Evolutionary conservation across 2,888 invertebrate species (phyloP).

Genomic region (Empis stercorea): DNA sequence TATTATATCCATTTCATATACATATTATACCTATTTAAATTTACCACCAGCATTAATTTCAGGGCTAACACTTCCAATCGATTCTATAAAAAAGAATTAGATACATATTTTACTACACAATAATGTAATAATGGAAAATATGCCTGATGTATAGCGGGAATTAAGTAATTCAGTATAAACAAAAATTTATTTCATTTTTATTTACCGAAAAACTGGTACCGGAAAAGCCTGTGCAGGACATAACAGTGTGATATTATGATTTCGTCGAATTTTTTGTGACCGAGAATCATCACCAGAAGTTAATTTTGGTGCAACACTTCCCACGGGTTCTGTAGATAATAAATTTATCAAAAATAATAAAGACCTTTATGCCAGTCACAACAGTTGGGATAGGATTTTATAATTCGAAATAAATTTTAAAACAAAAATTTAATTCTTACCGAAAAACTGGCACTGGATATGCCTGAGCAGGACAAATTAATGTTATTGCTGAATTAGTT

Average conservation of each 20-base stretch:
- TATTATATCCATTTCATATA: conserved; percentile 35
- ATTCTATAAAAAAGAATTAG: background rate
- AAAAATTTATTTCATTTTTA: too few relatives aligned
- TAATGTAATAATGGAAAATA: too few relatives aligned
- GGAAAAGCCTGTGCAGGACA: conserved; percentile 48
- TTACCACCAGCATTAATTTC: conserved; percentile 48
- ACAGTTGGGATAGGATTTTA: conserved; percentile 14
- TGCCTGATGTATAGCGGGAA: too few relatives aligned
- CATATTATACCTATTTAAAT: conserved; percentile 26
- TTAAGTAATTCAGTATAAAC: too few relatives aligned
- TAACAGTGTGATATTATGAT: conserved; percentile 46
- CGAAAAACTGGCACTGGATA: conserved; percentile 52
- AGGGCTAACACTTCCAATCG: conserved; percentile 43
- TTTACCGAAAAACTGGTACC: conserved; percentile 18
- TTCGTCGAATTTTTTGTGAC: conserved; percentile 20
- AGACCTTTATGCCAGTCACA: too few relatives aligned
- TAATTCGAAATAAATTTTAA: background rate
- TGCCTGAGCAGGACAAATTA: conserved; percentile 64
- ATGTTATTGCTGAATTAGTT: conserved; percentile 48
- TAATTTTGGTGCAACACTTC: conserved; percentile 46
- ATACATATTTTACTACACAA: too few relatives aligned
- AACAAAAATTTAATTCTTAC: conserved; percentile 26
- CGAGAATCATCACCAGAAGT: conserved; percentile 42
- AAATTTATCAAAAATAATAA: background rate
- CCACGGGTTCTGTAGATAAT: conserved; percentile 34